phyloP scores from a whole-genome alignment of 2,888 invertebrate species.

The Andrena trimmerana region DNA sequence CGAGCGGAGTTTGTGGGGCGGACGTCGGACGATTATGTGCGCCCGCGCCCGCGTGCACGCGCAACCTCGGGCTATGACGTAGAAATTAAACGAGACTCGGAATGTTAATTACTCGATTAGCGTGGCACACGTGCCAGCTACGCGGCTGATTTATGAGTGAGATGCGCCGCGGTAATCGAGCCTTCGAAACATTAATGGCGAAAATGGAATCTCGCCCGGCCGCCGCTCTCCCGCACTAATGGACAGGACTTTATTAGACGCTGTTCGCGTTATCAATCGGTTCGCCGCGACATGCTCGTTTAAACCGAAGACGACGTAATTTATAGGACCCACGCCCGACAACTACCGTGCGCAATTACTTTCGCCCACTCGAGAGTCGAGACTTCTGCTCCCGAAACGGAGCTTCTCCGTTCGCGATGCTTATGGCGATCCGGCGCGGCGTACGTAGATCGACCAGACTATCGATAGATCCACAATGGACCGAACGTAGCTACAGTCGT shows the following conservation, averaged over 20 bases:
- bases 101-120: slow-evolving; percentile 75
- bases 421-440: not conserved
- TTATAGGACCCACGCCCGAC: not conserved
- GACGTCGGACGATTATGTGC: slow-evolving; percentile 7
- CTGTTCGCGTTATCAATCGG: slow-evolving; percentile 46
- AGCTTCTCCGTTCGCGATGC: not conserved
- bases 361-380: not conserved
- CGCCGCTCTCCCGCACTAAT: slow-evolving; percentile 30
- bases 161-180: slow-evolving; percentile 59
- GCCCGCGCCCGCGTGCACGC: slow-evolving; percentile 17
- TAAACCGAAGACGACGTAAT: not conserved
- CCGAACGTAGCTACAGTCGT: not conserved
- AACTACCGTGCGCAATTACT: not conserved
- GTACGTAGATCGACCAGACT: not conserved
- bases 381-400: not conserved
- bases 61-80: slow-evolving; percentile 46
- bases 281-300: not conserved
- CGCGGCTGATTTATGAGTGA: slow-evolving; percentile 64
- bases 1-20: slow-evolving; percentile 24
- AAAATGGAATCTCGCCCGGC: slow-evolving; percentile 41
- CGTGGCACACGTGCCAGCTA: slow-evolving; percentile 66
- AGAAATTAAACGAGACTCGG: slow-evolving; percentile 72
- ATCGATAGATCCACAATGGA: not conserved
- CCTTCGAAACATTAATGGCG: slow-evolving; percentile 60
- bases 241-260: slow-evolving; percentile 59